Percentiles rank a stretch among this genome's conserved stretches.
phyloP scores from a whole-genome alignment of 2,113 vertebrate species.

The Mixornis gularis region DNA sequence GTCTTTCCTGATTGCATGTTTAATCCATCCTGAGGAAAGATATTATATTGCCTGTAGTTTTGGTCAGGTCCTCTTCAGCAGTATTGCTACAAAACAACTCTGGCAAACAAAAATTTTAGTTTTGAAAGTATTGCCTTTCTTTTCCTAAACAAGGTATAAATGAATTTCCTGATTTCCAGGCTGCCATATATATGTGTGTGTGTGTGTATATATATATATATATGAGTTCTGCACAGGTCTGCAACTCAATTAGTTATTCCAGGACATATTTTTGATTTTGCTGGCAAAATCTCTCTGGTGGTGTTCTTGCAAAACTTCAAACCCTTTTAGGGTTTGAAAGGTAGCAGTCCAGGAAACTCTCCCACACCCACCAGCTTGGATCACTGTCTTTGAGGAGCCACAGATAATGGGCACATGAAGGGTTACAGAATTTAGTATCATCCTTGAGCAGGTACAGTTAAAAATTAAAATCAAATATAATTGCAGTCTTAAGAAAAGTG shows the following conservation, averaged over 20 bases:
- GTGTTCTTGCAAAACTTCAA: neutral
- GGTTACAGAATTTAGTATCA: neutral
- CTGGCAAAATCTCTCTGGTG: neutral
- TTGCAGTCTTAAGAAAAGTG: neutral
- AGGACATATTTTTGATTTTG: neutral
- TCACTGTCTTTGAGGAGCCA: neutral
- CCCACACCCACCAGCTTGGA: neutral
- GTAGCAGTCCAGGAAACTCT: neutral
- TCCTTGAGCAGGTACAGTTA: neutral
- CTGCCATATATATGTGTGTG: neutral
- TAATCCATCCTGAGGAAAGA: neutral
- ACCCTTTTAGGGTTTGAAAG: neutral
- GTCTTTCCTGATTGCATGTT: neutral
- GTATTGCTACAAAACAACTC: neutral
- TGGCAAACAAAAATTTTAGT: neutral
- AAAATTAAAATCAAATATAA: neutral
- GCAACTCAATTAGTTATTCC: neutral
- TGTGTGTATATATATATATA: neutral
- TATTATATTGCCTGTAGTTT: neutral
- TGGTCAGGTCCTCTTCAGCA: neutral
- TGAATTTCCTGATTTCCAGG: neutral
- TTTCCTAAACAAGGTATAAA: neutral
- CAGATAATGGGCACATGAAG: neutral
- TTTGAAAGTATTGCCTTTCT: neutral
- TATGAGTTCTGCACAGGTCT: neutral